A percentile compares a stretch with the other conserved stretches of the same genome.
Evolutionary conservation across 2,888 invertebrate species (phyloP).

Genomic region (Apotomis turbidana): DNA sequence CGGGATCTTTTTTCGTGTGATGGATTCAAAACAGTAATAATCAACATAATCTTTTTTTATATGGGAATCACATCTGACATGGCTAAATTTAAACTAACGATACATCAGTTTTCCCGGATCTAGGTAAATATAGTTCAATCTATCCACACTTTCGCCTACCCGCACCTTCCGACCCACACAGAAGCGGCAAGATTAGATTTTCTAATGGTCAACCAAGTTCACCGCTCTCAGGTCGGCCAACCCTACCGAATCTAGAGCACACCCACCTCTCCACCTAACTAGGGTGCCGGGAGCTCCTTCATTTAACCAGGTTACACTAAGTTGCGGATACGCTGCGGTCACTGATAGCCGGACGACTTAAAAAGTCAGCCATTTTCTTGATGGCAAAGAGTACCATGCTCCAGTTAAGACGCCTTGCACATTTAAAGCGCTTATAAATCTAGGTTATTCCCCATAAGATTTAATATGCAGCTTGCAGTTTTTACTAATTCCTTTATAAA

Average conservation of each 20-base stretch:
- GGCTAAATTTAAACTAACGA: no score
- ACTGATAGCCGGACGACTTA: constrained; percentile 42
- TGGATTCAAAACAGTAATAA: no score
- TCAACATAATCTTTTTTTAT: no score
- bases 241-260: constrained; percentile 41
- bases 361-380: constrained; percentile 43
- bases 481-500: no score
- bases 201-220: constrained; percentile 63
- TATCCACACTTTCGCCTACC: constrained; percentile 38
- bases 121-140: constrained; percentile 12
- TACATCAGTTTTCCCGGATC: background rate
- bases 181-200: constrained; percentile 64
- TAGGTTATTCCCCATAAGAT: background rate
- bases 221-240: constrained; percentile 57
- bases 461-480: no score
- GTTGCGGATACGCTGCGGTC: constrained; percentile 38
- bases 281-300: constrained; percentile 21
- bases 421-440: background rate
- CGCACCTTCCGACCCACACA: constrained; percentile 53
- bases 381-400: constrained; percentile 39
- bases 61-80: no score
- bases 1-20: no score
- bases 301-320: constrained; percentile 36
- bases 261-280: constrained; percentile 18
- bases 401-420: constrained; percentile 33